Conservation (phyloP, 2,797 vertebrate species). For the Anniella stebbinsi region DNA sequence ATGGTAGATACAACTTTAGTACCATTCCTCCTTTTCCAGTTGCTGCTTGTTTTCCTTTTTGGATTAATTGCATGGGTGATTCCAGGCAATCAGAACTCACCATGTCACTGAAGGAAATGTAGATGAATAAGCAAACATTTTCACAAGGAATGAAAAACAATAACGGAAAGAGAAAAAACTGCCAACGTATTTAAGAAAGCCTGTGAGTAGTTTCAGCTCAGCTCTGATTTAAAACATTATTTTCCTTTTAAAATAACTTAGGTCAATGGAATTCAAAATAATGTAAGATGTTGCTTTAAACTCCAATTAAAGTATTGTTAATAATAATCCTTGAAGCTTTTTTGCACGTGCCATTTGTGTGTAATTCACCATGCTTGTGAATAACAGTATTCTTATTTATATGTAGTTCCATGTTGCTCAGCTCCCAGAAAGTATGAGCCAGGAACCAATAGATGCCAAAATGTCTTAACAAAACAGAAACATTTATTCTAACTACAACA, state of each 20-base stretch:
- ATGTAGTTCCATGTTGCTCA: neutral
- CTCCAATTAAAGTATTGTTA: neutral
- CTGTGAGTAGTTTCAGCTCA: neutral
- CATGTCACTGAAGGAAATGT: neutral
- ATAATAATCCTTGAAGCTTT: neutral
- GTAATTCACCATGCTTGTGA: neutral
- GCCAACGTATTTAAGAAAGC: neutral
- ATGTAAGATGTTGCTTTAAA: neutral
- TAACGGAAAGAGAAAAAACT: neutral
- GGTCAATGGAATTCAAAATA: neutral
- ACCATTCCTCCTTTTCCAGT: neutral
- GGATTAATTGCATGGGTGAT: neutral
- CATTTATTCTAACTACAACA: neutral
- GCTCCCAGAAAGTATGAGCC: neutral
- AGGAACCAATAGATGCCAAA: neutral
- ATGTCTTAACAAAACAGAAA: neutral
- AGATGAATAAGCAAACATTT: slow-evolving; percentile 1
- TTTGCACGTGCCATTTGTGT: neutral
- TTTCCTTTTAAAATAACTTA: neutral
- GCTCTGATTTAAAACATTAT: neutral
- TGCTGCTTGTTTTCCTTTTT: neutral
- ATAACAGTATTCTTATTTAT: neutral
- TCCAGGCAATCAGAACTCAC: neutral
- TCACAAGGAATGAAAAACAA: neutral
- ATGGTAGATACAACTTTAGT: neutral